phyloP scores from a whole-genome alignment of 2,888 invertebrate species.

The Phyllotreta striolata region DNA sequence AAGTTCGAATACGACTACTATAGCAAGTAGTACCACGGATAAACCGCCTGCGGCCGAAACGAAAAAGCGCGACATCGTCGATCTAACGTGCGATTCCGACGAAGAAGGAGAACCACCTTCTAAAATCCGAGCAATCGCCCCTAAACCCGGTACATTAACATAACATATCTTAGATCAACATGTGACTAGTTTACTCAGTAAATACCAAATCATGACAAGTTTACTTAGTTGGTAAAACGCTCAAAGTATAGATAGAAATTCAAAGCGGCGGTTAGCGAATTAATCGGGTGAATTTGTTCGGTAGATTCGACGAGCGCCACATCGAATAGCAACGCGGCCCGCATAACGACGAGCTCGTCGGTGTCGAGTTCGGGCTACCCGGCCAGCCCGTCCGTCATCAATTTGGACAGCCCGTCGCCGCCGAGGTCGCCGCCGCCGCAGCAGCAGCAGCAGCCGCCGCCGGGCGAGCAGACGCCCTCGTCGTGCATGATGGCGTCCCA shows the following conservation, averaged over 20 bases:
- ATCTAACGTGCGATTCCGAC: constrained; percentile 78
- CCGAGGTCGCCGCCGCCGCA: constrained; percentile 10
- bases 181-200: too few relatives aligned
- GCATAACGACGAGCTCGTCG: constrained; percentile 56
- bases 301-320: constrained; percentile 59
- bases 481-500: constrained; percentile 16
- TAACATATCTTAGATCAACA: not conserved
- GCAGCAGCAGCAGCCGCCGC: constrained; percentile 6
- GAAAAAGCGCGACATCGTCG: constrained; percentile 65
- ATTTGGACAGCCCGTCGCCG: constrained; percentile 59
- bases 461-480: not conserved
- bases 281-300: constrained; percentile 1
- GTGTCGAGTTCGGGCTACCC: constrained; percentile 72
- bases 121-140: constrained; percentile 64
- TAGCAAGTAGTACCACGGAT: constrained; percentile 50
- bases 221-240: not conserved
- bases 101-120: constrained; percentile 70
- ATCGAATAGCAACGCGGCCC: constrained; percentile 61
- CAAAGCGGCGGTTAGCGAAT: not conserved
- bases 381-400: constrained; percentile 68
- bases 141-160: constrained; percentile 53
- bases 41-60: constrained; percentile 36
- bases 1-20: constrained; percentile 42
- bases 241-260: not conserved
- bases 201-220: not conserved